Evolutionary conservation across 2,113 vertebrate species (phyloP).

Genomic region (Thomomys bottae): DNA sequence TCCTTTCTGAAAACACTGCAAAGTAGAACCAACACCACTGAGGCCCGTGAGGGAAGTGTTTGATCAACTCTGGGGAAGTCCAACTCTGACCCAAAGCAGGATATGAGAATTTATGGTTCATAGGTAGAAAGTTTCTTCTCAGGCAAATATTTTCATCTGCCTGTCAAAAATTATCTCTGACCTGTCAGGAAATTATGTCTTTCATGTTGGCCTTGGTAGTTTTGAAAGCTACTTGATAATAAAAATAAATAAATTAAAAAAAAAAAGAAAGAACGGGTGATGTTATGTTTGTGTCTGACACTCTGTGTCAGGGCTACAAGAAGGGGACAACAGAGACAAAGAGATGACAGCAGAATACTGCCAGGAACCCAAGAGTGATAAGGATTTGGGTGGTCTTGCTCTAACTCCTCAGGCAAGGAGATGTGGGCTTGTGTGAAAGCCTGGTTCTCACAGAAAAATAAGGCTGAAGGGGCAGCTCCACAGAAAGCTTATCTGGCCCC

Average conservation of each 20-base stretch:
- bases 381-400: neutral
- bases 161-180: conserved; percentile 23
- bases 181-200: neutral
- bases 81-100: conserved; percentile 34
- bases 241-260: neutral
- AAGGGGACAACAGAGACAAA: neutral
- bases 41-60: conserved; percentile 20
- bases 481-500: neutral
- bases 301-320: neutral
- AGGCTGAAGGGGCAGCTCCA: neutral
- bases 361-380: neutral
- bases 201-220: neutral
- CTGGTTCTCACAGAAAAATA: neutral
- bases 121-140: conserved; percentile 44
- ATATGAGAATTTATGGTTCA: conserved; percentile 50
- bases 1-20: neutral
- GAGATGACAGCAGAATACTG: neutral
- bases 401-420: neutral
- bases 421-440: neutral
- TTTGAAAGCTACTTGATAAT: neutral
- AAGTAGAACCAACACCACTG: neutral
- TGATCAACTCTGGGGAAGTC: conserved; percentile 45
- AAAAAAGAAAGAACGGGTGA: neutral
- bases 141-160: conserved; percentile 52
- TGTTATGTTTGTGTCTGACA: neutral